phyloP scores from a whole-genome alignment of 2,797 vertebrate genomes.

The Poecilia wingei region DNA sequence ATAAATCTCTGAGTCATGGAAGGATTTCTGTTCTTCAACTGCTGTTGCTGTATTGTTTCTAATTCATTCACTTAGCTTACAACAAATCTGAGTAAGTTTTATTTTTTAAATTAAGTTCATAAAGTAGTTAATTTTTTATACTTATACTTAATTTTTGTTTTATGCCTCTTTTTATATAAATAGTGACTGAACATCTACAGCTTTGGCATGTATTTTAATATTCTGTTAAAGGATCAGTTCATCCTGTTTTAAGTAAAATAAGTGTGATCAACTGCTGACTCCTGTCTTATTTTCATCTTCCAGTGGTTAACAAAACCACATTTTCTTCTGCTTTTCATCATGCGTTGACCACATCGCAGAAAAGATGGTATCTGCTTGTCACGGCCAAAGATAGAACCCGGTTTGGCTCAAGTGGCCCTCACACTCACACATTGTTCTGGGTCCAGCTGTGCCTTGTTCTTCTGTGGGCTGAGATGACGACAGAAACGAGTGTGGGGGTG shows the following conservation, averaged over 20 bases:
- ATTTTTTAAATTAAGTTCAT: neutral
- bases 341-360: slow-evolving; percentile 34
- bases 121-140: neutral
- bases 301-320: slow-evolving; percentile 27
- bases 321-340: slow-evolving; percentile 11
- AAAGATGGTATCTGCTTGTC: slow-evolving; percentile 53
- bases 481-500: slow-evolving; percentile 68
- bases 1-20: slow-evolving; percentile 35
- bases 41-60: neutral
- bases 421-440: slow-evolving; percentile 78
- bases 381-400: slow-evolving; percentile 65
- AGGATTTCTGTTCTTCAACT: slow-evolving; percentile 16
- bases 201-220: neutral
- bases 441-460: slow-evolving; percentile 79
- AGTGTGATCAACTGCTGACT: neutral
- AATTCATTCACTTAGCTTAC: neutral
- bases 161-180: neutral
- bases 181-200: neutral
- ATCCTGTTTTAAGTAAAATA: slow-evolving; percentile 21
- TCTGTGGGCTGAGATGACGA: slow-evolving; percentile 78
- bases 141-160: neutral
- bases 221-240: slow-evolving; percentile 16
- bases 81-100: neutral
- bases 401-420: slow-evolving; percentile 55
- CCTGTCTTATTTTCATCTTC: slow-evolving; percentile 18